Evolutionary conservation across 2,888 invertebrate species (phyloP).

Genomic region (Tuta absoluta): DNA sequence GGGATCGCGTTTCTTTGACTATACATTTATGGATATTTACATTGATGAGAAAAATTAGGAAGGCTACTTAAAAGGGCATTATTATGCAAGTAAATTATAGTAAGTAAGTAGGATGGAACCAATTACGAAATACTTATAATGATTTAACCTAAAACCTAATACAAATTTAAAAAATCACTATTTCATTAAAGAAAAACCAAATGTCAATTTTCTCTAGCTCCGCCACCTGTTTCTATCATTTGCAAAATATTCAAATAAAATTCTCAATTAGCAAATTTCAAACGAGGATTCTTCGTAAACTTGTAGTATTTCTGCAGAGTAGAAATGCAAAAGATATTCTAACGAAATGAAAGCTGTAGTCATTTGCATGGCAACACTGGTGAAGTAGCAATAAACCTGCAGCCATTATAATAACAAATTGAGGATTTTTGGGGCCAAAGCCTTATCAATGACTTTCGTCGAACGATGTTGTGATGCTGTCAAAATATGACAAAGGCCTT

Average conservation of each 20-base stretch:
- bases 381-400: slow-evolving; percentile 4
- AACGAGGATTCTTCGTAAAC: background rate
- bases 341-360: slow-evolving; percentile 24
- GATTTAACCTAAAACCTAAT: too few relatives aligned
- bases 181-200: background rate
- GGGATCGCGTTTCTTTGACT: background rate
- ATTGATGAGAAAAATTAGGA: background rate
- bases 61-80: too few relatives aligned
- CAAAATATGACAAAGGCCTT: background rate
- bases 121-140: too few relatives aligned
- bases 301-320: background rate
- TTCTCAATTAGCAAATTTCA: slow-evolving; percentile 25
- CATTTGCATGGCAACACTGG: slow-evolving; percentile 18
- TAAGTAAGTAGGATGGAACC: too few relatives aligned
- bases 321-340: slow-evolving; percentile 31
- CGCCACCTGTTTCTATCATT: background rate
- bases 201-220: background rate
- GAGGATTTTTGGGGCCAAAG: background rate
- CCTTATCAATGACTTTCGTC: background rate
- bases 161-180: too few relatives aligned
- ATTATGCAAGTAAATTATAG: too few relatives aligned
- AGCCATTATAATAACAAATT: slow-evolving; percentile 21
- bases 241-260: slow-evolving; percentile 14
- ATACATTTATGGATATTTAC: background rate
- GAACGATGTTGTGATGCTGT: background rate